Conservation (phyloP, 2,888 invertebrate species). For the Gastracanthus pulcherrimus region DNA sequence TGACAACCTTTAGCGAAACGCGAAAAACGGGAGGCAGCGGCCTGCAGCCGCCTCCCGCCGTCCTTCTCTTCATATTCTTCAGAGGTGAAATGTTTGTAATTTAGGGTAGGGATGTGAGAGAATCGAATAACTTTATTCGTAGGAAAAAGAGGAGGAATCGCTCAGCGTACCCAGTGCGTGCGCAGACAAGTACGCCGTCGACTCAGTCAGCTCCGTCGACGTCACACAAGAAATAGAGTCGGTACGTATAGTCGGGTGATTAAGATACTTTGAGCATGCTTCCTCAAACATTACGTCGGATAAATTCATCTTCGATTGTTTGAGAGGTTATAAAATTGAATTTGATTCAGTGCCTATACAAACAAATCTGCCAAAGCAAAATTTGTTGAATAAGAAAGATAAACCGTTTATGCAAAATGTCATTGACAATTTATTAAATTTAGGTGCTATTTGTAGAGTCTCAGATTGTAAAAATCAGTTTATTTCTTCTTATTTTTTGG, state of each 20-base stretch:
- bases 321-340: conserved; percentile 8
- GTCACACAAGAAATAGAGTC: not conserved
- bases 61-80: too few species aligned
- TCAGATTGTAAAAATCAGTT: not conserved
- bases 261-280: not conserved
- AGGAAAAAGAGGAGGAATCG: conserved; percentile 35
- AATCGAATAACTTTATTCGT: too few species aligned
- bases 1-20: too few species aligned
- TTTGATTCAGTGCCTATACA: not conserved
- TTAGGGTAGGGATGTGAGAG: too few species aligned
- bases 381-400: not conserved
- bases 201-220: too few species aligned
- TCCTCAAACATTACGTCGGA: not conserved
- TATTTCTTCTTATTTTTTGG: conserved; percentile 41
- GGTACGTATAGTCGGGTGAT: conserved; percentile 1
- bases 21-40: too few species aligned
- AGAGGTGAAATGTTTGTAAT: too few species aligned
- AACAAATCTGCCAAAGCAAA: not conserved
- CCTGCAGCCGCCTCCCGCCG: too few species aligned
- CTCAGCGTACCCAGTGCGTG: not conserved
- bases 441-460: conserved; percentile 22
- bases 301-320: not conserved
- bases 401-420: conserved; percentile 4
- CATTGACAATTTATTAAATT: conserved; percentile 37
- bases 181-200: not conserved